Base-by-base conservation (phyloP, 2,797 vertebrate species). In the Poeciliopsis infans region DNA sequence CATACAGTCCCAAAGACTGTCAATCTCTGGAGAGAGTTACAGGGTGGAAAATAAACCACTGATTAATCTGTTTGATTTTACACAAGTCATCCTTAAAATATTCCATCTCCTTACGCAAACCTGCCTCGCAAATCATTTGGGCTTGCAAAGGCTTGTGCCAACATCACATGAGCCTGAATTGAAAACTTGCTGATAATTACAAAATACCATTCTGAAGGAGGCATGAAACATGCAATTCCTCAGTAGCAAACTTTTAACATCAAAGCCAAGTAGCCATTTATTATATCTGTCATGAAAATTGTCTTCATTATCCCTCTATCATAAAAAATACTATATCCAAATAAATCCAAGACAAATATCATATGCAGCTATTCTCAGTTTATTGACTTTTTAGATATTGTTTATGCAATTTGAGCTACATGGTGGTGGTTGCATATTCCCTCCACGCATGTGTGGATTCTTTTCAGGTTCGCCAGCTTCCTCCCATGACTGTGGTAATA, bases 41-140 rank as follows among this genome's bases (percentile, higher is more conserved):
- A 76, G 41, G 72, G 80, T 41, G 31, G 82, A 74, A 89, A 90
- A 93, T 91, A 90, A 92, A 90, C 90, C 85, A 91, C 87, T 93
- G 91, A 93, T 92, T 83, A 92, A 93, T 91, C 86, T 88, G 86
- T 86, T 92, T 88, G 84, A 86, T 88, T 89, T 89, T 86, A 84
- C 79, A 84, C 31, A 83, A 88, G 89, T 86, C 86, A 86, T 85
- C 76, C 84, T 88, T 75, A 81, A 87, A 89, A 83, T 82, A 71
- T 68, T 89, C 76, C 81, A 87, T 83, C 86, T 90, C 80, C 87
- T 81, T 39, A 36, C 7, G 4, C 85, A 88, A 85, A 79, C 86
- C 85, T 80, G 77, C 82, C 89, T 84, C 81, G 83, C 92, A 90
- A 85, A 91, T 91, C 86, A 88, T 76, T 69, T 33, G 11, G 2